phyloP scores from a whole-genome alignment of 2,888 invertebrate species.

The Microctonus hyperodae region DNA sequence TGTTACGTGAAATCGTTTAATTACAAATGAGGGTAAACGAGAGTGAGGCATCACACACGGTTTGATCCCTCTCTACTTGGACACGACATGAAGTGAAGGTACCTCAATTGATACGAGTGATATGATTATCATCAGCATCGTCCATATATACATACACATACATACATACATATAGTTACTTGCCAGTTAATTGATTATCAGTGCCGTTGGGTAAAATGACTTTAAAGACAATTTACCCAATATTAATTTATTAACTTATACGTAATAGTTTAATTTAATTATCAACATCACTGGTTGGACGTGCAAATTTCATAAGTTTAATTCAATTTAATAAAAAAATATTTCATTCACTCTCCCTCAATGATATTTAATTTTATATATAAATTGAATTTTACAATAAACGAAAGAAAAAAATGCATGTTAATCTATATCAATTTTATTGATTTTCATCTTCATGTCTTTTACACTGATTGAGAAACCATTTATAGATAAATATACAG shows the following conservation, averaged over 20 bases:
- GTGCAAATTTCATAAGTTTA: not conserved
- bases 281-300: not conserved
- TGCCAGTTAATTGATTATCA: conserved; percentile 29
- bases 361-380: not conserved
- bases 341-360: not conserved
- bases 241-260: conserved; percentile 11
- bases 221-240: conserved; percentile 20
- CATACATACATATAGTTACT: conserved; percentile 24
- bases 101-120: conserved; percentile 11
- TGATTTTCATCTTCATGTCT: not conserved
- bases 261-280: conserved; percentile 12
- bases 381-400: not conserved
- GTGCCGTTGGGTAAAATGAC: conserved; percentile 24
- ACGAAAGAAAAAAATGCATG: not conserved
- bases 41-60: not conserved
- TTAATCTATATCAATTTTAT: not conserved
- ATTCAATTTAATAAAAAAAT: not conserved
- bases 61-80: not conserved
- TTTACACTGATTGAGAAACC: not conserved
- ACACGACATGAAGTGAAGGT: conserved; percentile 1
- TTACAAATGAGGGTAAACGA: not conserved
- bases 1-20: not conserved
- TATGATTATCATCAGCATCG: conserved; percentile 17
- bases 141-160: no score
- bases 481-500: not conserved